Evolutionary conservation across 2,797 vertebrate species (phyloP).

Genomic region (Lithobates sylvaticus): DNA sequence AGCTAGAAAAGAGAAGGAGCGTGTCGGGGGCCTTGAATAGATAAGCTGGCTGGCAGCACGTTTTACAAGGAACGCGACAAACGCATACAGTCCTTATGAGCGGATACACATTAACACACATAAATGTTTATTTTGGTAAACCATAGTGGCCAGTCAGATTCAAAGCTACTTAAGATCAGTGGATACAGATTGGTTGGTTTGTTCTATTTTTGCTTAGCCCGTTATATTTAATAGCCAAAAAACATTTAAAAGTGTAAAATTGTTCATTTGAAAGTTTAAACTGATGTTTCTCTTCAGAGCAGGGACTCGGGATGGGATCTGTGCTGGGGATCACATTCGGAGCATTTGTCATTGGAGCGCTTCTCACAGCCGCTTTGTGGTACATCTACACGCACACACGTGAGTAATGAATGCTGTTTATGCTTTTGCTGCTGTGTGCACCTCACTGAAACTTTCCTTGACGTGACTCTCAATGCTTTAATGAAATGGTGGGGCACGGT

Average conservation of each 20-base stretch:
- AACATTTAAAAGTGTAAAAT: not conserved
- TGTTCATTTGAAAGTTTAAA: not conserved
- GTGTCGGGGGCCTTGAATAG: fast-evolving
- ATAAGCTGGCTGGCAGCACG: not conserved
- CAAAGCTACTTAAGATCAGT: no score
- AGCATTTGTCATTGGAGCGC: constrained; percentile 92
- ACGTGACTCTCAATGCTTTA: no score
- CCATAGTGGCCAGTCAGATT: no score
- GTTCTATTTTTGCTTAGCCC: no score
- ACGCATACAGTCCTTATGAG: not conserved
- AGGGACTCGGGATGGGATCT: constrained; percentile 78
- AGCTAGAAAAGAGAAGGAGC: not conserved
- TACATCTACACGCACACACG: constrained; percentile 94
- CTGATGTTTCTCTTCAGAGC: constrained; percentile 59
- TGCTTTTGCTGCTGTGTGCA: no score
- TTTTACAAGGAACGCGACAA: not conserved
- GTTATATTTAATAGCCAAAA: not conserved
- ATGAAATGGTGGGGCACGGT: no score
- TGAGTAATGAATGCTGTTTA: constrained; percentile 72
- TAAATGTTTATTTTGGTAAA: not conserved
- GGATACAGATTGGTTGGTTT: no score
- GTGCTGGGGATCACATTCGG: constrained; percentile 94
- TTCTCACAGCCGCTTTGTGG: constrained; percentile 93
- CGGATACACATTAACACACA: not conserved
- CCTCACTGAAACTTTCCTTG: no score